Conservation (phyloP, 2,797 vertebrate species). For the Caiman crocodilus region DNA sequence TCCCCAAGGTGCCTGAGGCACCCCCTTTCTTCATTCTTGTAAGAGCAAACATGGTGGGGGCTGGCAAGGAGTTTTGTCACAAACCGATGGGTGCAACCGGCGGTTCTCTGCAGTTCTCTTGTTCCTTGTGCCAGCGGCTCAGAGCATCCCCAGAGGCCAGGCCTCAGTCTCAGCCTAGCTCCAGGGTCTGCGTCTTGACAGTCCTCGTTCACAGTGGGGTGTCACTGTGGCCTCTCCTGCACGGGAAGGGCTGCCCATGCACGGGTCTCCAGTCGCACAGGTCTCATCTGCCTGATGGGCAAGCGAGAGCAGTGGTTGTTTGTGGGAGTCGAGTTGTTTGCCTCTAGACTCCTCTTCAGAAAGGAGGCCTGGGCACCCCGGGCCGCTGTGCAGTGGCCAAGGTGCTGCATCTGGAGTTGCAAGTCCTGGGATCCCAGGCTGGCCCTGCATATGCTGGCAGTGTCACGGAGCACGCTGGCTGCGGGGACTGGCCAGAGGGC, state of each 20-base stretch:
- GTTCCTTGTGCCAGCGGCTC: not conserved
- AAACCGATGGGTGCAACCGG: not conserved
- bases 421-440: not conserved
- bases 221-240: not conserved
- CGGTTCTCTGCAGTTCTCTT: not conserved
- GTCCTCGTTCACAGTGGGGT: not conserved
- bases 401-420: not conserved
- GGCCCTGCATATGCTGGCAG: not conserved
- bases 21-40: not conserved
- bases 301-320: not conserved
- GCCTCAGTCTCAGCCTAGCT: not conserved
- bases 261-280: no score
- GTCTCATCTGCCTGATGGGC: not conserved
- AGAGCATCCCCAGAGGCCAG: not conserved
- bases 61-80: not conserved
- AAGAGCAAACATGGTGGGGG: not conserved
- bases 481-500: not conserved
- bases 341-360: not conserved
- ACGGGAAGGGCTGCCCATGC: not conserved
- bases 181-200: not conserved
- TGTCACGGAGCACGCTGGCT: not conserved
- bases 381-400: not conserved
- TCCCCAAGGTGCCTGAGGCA: not conserved
- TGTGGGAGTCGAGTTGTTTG: not conserved
- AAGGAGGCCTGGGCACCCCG: not conserved